A percentile compares a stretch with the other conserved stretches of the same genome.
Evolutionary conservation across 2,888 invertebrate genomes (phyloP).

Genomic region (Latrodectus hesperus): DNA sequence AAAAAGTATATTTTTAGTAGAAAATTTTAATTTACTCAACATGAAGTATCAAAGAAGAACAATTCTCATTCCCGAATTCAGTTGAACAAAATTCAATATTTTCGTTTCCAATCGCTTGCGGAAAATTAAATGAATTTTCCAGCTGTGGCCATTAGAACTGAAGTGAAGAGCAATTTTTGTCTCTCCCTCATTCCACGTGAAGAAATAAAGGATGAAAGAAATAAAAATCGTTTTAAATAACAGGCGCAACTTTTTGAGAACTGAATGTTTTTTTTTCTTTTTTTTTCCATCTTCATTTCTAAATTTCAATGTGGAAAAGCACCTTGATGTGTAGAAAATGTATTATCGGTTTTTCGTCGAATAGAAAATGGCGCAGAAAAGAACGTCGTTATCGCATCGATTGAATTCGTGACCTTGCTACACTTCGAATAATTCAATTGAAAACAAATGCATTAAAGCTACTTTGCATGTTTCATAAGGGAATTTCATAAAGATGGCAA

Average conservation of each 20-base stretch:
- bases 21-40: too few relatives aligned
- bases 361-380: background rate
- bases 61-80: background rate
- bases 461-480: too few relatives aligned
- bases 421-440: background rate
- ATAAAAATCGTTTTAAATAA: too few relatives aligned
- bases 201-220: too few relatives aligned
- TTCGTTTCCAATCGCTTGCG: background rate
- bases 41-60: too few relatives aligned
- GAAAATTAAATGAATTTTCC: constrained; percentile 3
- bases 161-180: background rate
- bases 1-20: too few relatives aligned
- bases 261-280: too few relatives aligned
- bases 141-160: constrained; percentile 5
- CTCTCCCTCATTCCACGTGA: background rate
- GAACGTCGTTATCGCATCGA: background rate
- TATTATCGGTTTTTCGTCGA: background rate
- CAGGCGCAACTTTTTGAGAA: too few relatives aligned
- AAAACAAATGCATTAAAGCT: background rate
- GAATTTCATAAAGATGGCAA: too few relatives aligned
- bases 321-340: background rate
- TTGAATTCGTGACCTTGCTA: background rate
- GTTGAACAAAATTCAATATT: constrained; percentile 5
- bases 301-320: background rate
- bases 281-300: background rate